These are phyloP conservation scores for Drosophila prosaltans DNA, from an alignment of 1,140 invertebrate genomes.

Conservation along the genomic window DNA sequence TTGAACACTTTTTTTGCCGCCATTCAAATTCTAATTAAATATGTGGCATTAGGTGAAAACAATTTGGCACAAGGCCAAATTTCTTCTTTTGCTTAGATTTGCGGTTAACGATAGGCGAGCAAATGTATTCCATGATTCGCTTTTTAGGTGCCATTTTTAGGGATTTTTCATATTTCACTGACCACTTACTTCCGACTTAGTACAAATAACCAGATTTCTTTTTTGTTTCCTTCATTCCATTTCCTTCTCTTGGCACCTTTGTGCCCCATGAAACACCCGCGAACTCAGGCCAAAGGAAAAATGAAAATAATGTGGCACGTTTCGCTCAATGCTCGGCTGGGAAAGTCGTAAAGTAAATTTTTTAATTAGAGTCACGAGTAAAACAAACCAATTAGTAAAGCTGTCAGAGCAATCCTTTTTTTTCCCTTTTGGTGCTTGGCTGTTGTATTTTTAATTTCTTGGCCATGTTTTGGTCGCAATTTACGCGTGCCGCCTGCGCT, in stretches of 20 bases:
- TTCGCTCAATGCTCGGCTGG: constrained; percentile 33
- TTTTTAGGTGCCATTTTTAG: constrained; percentile 54
- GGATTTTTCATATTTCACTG: constrained; percentile 59
- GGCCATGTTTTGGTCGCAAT: constrained; percentile 71
- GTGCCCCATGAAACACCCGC: constrained; percentile 14
- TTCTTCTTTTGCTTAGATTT: constrained; percentile 44
- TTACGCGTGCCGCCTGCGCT: constrained; percentile 49
- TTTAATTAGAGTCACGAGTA: constrained; percentile 81
- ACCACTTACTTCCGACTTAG: constrained; percentile 39
- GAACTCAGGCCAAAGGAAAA: not conserved
- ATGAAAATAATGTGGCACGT: constrained; percentile 48
- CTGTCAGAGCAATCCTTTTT: constrained; percentile 77
- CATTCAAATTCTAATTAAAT: constrained; percentile 48
- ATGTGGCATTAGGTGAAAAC: constrained; percentile 61
- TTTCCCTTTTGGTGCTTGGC: constrained; percentile 21
- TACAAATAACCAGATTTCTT: constrained; percentile 21
- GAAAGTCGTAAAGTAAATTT: constrained; percentile 80
- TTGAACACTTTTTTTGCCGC: constrained; percentile 42
- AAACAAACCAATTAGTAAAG: constrained; percentile 79
- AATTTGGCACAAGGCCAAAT: constrained; percentile 45
- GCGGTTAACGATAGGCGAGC: constrained; percentile 41
- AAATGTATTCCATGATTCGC: constrained; percentile 26
- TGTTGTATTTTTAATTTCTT: constrained; percentile 72
- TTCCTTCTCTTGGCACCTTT: constrained; percentile 25
- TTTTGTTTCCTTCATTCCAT: constrained; percentile 25